Evolutionary conservation across 2,888 invertebrate genomes (phyloP).

Genomic region (Cheilosia grossa): DNA sequence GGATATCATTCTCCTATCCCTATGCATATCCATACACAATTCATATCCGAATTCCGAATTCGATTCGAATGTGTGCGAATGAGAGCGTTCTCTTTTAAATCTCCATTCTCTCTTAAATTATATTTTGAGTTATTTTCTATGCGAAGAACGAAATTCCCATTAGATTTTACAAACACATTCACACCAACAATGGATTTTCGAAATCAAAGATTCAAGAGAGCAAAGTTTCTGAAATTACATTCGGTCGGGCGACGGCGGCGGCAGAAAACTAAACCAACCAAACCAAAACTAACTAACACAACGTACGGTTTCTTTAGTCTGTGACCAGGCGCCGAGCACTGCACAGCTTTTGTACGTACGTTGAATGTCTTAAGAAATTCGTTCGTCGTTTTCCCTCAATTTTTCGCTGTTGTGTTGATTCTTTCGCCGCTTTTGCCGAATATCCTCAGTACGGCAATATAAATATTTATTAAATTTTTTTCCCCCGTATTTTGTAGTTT

Average conservation of each 20-base stretch:
- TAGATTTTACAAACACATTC: constrained; percentile 1
- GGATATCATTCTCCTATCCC: background rate
- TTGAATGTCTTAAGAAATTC: constrained; percentile 69
- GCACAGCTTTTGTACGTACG: constrained; percentile 77
- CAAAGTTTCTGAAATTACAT: background rate
- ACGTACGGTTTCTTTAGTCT: constrained; percentile 76
- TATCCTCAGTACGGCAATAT: constrained; percentile 48
- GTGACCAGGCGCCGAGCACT: constrained; percentile 79
- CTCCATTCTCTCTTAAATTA: constrained; percentile 38
- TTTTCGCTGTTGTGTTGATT: constrained; percentile 72
- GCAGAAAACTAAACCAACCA: constrained; percentile 37
- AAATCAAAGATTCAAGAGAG: constrained; percentile 20
- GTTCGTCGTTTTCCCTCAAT: constrained; percentile 76
- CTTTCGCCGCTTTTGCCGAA: constrained; percentile 71
- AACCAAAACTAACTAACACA: constrained; percentile 62
- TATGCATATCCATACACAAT: too few relatives aligned
- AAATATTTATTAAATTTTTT: constrained; percentile 32
- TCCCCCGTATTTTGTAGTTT: constrained; percentile 26
- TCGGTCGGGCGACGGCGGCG: background rate
- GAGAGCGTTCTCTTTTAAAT: constrained; percentile 20
- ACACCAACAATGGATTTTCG: constrained; percentile 9
- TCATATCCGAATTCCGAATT: background rate
- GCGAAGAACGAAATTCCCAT: background rate
- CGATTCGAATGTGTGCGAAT: background rate
- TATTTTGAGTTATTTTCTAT: constrained; percentile 32